Percentiles rank a stretch among this genome's conserved stretches.
Conservation (phyloP, 2,797 vertebrate species). For the Melanotaenia trifasciata region DNA sequence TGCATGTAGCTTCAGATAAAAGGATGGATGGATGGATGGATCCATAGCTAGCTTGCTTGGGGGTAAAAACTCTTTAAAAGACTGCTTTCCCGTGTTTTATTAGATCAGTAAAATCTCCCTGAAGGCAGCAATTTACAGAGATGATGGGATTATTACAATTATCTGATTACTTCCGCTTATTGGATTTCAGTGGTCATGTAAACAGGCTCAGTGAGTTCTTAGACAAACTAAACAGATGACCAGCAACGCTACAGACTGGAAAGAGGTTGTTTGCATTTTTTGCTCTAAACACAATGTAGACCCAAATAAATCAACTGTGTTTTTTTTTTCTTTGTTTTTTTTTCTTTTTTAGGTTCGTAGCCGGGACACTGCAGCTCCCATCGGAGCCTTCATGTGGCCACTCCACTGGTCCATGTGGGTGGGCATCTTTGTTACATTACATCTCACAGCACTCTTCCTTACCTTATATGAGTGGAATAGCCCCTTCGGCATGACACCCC, state of each 20-base stretch:
- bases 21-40: too few relatives aligned
- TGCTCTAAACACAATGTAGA: background rate
- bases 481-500: slow-evolving; percentile 95
- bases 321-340: background rate
- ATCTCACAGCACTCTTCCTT: slow-evolving; percentile 93
- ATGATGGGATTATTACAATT: too few relatives aligned
- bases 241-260: slow-evolving; percentile 7
- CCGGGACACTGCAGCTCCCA: slow-evolving; percentile 90
- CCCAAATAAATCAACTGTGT: background rate
- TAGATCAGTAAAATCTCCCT: too few relatives aligned
- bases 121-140: too few relatives aligned
- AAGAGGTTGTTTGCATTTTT: background rate
- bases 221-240: too few relatives aligned
- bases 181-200: too few relatives aligned
- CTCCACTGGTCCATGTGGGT: slow-evolving; percentile 99
- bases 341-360: slow-evolving; percentile 82
- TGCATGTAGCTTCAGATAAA: too few relatives aligned
- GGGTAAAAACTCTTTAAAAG: too few relatives aligned
- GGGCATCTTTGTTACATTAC: slow-evolving; percentile 93
- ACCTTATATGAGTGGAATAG: slow-evolving; percentile 97
- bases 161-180: too few relatives aligned
- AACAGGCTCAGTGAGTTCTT: too few relatives aligned
- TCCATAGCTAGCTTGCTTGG: too few relatives aligned
- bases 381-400: slow-evolving; percentile 96
- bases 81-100: too few relatives aligned